Percentiles rank a stretch among this genome's conserved stretches.
These are phyloP conservation scores for Tachysurus fulvidraco DNA, from an alignment of 2,113 vertebrate species.

Conservation along the genomic window DNA sequence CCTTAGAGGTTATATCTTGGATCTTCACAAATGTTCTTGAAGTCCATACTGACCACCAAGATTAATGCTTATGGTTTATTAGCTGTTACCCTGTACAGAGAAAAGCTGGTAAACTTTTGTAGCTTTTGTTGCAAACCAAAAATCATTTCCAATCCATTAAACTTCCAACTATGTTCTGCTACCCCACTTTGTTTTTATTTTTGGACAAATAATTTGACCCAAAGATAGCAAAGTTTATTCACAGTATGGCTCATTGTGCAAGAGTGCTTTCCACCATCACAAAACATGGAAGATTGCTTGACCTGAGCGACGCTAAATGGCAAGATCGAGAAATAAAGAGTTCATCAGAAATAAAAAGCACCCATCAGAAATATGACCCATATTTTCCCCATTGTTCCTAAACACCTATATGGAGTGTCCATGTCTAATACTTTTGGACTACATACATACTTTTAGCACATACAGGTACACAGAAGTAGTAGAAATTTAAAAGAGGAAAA, in stretches of 20 bases:
- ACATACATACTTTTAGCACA: neutral
- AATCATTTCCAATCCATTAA: neutral
- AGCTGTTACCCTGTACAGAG: neutral
- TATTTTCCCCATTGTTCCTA: neutral
- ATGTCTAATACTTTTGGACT: neutral
- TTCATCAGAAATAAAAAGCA: no score
- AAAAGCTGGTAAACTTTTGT: neutral
- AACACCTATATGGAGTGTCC: neutral
- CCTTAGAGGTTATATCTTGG: neutral
- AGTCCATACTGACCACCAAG: neutral
- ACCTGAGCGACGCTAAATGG: slow-evolving; percentile 10
- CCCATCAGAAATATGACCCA: neutral
- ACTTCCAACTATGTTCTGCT: neutral
- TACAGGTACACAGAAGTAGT: neutral
- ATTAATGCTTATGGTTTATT: neutral
- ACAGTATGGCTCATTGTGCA: slow-evolving; percentile 41
- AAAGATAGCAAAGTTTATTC: slow-evolving; percentile 44
- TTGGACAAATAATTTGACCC: neutral
- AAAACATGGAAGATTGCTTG: neutral
- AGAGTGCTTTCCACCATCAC: slow-evolving; percentile 8
- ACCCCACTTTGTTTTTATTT: neutral
- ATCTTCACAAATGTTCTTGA: neutral
- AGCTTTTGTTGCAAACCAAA: neutral
- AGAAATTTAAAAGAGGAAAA: neutral
- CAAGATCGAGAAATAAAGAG: neutral